Percentiles rank a stretch among this genome's conserved stretches.
Conservation (phyloP, 23 tunicate genomes). For the Botrylloides violaceus region DNA sequence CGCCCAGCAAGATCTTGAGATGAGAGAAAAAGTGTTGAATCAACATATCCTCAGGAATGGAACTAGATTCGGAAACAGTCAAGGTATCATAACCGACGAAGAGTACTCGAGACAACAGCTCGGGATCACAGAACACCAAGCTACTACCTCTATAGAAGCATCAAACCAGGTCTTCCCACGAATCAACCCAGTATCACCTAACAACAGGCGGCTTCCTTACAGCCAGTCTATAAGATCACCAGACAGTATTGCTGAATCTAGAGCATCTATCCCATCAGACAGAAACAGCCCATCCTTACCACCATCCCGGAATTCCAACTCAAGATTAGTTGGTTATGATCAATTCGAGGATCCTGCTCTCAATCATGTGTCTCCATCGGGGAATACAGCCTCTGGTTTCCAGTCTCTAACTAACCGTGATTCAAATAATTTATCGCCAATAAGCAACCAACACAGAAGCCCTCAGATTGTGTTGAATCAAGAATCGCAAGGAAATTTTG, state of each 20-base stretch:
- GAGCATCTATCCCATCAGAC: constrained; percentile 53
- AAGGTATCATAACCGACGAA: neutral
- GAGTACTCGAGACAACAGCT: neutral
- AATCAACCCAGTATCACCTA: neutral
- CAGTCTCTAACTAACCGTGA: constrained; percentile 4
- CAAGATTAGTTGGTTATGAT: constrained; percentile 8
- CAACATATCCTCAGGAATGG: neutral
- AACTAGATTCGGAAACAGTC: no score
- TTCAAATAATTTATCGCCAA: constrained; percentile 6
- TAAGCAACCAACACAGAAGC: constrained; percentile 2
- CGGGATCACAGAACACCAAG: neutral
- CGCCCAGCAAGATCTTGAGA: neutral
- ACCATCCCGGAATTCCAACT: neutral
- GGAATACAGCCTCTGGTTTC: neutral
- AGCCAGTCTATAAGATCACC: neutral
- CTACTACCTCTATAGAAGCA: neutral
- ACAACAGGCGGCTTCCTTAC: neutral
- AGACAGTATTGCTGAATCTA: constrained; percentile 9
- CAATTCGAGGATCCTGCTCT: constrained; percentile 2
- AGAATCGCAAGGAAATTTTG: constrained; percentile 2
- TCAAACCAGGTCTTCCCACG: neutral
- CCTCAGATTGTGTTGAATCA: constrained; percentile 24
- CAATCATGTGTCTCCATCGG: constrained; percentile 4
- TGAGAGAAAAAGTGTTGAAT: constrained; percentile 1
- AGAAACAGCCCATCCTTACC: constrained; percentile 50